A percentile compares a stretch with the other conserved stretches of the same genome.
phyloP scores from a whole-genome alignment of 2,888 invertebrate genomes.

The Diarsia brunnea region DNA sequence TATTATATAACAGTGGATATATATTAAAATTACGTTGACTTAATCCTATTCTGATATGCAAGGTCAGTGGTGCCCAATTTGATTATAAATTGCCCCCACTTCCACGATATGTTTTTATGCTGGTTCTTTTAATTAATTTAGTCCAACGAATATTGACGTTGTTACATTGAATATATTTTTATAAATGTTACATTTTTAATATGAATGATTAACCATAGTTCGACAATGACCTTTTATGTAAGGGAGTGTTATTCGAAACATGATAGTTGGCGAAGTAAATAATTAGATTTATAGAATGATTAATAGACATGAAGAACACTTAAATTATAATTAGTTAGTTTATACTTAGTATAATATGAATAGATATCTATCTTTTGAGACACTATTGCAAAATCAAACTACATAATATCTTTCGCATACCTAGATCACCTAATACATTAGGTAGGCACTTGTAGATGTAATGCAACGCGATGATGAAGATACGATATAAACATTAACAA shows the following conservation, averaged over 20 bases:
- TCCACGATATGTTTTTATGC: constrained; percentile 81
- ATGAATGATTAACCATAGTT: constrained; percentile 12
- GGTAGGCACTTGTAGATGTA: constrained; percentile 10
- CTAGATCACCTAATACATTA: not conserved
- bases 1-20: constrained; percentile 70
- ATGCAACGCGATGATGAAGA: not conserved
- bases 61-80: constrained; percentile 71
- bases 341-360: constrained; percentile 27
- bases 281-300: constrained; percentile 17
- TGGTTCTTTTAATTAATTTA: constrained; percentile 76
- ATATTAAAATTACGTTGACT: constrained; percentile 72
- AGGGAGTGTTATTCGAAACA: constrained; percentile 3
- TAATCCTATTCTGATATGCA: constrained; percentile 85
- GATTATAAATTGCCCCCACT: constrained; percentile 65
- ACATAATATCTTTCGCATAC: not conserved
- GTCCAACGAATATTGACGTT: constrained; percentile 43
- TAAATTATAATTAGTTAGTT: constrained; percentile 21
- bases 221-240: constrained; percentile 9
- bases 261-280: constrained; percentile 10
- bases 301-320: constrained; percentile 29
- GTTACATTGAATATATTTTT: constrained; percentile 34
- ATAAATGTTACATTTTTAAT: constrained; percentile 10
- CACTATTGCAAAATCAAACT: not conserved
- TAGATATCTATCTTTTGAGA: constrained; percentile 30
- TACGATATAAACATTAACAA: not conserved